phyloP scores from a whole-genome alignment of 2,888 invertebrate genomes.

The Ochropleura plecta region DNA sequence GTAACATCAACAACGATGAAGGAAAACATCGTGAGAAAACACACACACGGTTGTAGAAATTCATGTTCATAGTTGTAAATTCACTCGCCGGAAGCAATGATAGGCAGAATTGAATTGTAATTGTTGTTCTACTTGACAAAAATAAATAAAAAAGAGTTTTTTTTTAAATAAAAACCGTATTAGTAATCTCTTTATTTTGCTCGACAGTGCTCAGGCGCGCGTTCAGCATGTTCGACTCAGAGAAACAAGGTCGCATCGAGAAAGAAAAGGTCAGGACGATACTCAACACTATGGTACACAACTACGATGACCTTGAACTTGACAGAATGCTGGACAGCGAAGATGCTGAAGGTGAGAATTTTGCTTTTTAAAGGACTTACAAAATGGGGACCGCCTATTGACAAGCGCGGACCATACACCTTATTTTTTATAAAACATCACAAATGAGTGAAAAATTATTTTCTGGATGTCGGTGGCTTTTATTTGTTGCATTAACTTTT shows the following conservation, averaged over 20 bases:
- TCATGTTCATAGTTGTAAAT: not conserved
- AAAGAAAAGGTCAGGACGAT: constrained; percentile 95
- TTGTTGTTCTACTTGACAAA: not conserved
- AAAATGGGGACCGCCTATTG: not conserved
- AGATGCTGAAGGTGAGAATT: constrained; percentile 93
- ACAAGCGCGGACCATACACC: not conserved
- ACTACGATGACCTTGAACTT: constrained; percentile 94
- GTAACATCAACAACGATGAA: too few relatives aligned
- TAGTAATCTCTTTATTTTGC: constrained; percentile 29
- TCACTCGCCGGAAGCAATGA: not conserved
- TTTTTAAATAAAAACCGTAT: not conserved
- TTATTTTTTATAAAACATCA: too few relatives aligned
- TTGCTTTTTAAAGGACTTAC: not conserved
- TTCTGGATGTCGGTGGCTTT: too few relatives aligned
- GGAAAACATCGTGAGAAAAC: too few relatives aligned
- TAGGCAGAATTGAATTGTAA: not conserved
- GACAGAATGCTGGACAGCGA: constrained; percentile 94
- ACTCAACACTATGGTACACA: constrained; percentile 95
- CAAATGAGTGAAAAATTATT: too few relatives aligned
- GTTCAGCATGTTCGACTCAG: constrained; percentile 96
- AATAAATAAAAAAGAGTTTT: not conserved
- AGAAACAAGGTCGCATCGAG: constrained; percentile 94
- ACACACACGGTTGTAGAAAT: not conserved
- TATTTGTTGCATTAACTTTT: too few relatives aligned
- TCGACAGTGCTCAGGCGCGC: constrained; percentile 93